phyloP scores from a whole-genome alignment of 2,797 vertebrate species.

The Notolabrus celidotus region DNA sequence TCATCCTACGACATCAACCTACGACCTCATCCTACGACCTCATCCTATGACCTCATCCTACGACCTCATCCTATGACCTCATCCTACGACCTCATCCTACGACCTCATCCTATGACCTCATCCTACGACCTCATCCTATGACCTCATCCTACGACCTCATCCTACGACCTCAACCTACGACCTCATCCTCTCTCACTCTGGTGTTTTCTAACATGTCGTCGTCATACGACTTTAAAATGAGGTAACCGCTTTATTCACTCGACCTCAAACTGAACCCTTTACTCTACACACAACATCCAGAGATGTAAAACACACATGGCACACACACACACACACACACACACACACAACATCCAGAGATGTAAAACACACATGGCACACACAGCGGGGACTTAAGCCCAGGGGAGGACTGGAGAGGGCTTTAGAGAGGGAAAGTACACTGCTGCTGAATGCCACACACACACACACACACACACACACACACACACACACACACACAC shows the following conservation, averaged over 20 bases:
- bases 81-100: too few species aligned
- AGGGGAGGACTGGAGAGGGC: too few species aligned
- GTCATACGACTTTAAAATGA: neutral
- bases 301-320: slow-evolving; percentile 44
- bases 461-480: slow-evolving; percentile 16
- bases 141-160: too few species aligned
- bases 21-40: too few species aligned
- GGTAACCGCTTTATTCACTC: neutral
- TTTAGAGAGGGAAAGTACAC: too few species aligned
- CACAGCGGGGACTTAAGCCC: slow-evolving; percentile 22
- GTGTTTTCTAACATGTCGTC: neutral
- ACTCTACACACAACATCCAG: neutral
- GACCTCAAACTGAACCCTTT: slow-evolving; percentile 14
- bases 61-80: too few species aligned
- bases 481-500: slow-evolving; percentile 12
- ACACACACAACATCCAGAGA: slow-evolving; percentile 9
- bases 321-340: too few species aligned
- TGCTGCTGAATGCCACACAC: slow-evolving; percentile 24
- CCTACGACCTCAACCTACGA: too few species aligned
- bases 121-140: too few species aligned
- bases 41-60: too few species aligned
- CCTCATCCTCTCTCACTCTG: neutral
- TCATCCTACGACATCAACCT: too few species aligned
- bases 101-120: too few species aligned
- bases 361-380: slow-evolving; percentile 42